phyloP scores from a whole-genome alignment of 2,113 vertebrate genomes.

The Myanophis thanlyinensis region DNA sequence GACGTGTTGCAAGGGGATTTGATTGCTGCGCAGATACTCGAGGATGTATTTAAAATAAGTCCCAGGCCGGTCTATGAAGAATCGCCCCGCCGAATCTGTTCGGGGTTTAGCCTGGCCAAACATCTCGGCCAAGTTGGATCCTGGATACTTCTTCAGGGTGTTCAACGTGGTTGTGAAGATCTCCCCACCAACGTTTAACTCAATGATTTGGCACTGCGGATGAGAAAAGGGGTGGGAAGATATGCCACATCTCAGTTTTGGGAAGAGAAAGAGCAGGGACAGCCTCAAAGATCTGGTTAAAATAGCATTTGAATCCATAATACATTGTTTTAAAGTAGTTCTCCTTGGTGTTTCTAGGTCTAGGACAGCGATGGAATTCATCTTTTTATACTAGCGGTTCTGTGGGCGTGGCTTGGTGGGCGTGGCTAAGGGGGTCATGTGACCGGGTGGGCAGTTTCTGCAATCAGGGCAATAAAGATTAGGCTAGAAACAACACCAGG shows the following conservation, averaged over 20 bases:
- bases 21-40: slow-evolving; percentile 83
- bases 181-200: slow-evolving; percentile 85
- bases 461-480: too few species aligned
- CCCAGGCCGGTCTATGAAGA: slow-evolving; percentile 87
- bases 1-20: slow-evolving; percentile 75
- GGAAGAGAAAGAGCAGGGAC: background rate
- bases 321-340: background rate
- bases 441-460: too few species aligned
- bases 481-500: too few species aligned
- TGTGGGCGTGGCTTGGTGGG: too few species aligned
- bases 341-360: background rate
- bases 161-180: slow-evolving; percentile 78
- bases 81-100: slow-evolving; percentile 75
- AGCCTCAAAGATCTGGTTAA: background rate
- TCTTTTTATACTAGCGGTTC: too few species aligned
- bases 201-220: slow-evolving; percentile 74
- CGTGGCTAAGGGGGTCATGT: too few species aligned
- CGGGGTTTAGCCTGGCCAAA: slow-evolving; percentile 67
- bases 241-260: background rate
- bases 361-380: too few species aligned
- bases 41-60: slow-evolving; percentile 82
- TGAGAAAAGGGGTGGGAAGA: slow-evolving; percentile 21
- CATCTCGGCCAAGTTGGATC: slow-evolving; percentile 83
- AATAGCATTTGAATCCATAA: background rate
- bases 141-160: slow-evolving; percentile 81